Evolutionary conservation across 2,888 invertebrate genomes (phyloP).

Genomic region (Polymixis flavicincta): DNA sequence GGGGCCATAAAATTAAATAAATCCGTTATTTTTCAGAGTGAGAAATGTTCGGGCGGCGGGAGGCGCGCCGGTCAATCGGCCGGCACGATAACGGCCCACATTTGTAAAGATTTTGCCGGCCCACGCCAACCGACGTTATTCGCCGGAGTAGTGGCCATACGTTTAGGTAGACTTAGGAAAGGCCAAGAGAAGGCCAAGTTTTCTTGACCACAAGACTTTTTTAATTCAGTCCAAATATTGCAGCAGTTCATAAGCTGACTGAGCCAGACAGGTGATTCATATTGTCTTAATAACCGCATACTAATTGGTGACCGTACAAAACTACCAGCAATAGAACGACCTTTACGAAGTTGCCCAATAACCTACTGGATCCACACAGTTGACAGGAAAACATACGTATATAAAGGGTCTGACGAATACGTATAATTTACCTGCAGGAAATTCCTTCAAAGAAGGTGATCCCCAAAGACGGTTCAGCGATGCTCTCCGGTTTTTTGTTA

Average conservation of each 20-base stretch:
- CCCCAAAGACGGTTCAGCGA: not conserved
- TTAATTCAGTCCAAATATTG: not conserved
- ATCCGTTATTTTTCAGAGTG: slow-evolving; percentile 90
- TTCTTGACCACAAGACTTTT: not conserved
- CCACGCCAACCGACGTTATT: slow-evolving; percentile 81
- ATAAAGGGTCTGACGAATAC: not conserved
- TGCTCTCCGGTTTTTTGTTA: not conserved
- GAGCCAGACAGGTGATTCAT: not conserved
- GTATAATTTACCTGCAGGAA: not conserved
- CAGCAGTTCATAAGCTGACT: not conserved
- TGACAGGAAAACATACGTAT: not conserved
- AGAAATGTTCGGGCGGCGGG: slow-evolving; percentile 81
- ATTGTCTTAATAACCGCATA: not conserved
- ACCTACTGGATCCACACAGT: not conserved
- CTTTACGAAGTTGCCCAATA: not conserved
- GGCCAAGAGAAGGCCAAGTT: slow-evolving; percentile 36
- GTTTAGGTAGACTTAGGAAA: slow-evolving; percentile 73
- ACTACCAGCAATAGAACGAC: not conserved
- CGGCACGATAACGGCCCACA: slow-evolving; percentile 88
- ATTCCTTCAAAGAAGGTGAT: not conserved
- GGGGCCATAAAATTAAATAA: slow-evolving; percentile 90
- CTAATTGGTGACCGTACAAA: not conserved
- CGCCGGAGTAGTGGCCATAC: slow-evolving; percentile 83
- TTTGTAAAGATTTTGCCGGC: slow-evolving; percentile 90
- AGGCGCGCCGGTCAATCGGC: slow-evolving; percentile 87